Evolutionary conservation across 92 coral and sea anemone species (phyloP), one percentile per base, ranked within the genome.

Genomic region (Nematostella vectensis): DNA sequence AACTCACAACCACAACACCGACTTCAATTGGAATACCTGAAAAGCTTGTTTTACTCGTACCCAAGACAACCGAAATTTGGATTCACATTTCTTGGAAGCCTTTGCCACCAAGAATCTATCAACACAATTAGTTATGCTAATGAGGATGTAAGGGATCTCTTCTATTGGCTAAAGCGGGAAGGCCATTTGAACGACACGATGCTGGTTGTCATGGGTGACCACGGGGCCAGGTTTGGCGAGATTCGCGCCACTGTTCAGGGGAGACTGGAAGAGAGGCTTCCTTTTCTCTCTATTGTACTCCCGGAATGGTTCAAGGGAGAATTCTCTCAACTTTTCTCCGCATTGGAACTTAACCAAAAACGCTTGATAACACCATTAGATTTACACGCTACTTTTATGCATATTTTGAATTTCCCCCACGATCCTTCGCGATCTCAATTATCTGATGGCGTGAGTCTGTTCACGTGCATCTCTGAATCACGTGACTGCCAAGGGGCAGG

Each of bases 331-430:
- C 45, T 76, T n/a, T 29, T 59, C 44, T 29, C 28, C 9, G 63
- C 50, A 29, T 47, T 77, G 2, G 55, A 18, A 29, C 53, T 27
- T 10, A 77, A 71, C 26, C 70, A 74, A 8, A 61, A 64, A 1
- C 73, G 84, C 19, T 48, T 77, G 48, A 71, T 68, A 27, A 71
- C 84, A 10, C 64, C 79, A 20, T 50, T 76, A 19, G 83, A 76
- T 18, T 47, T 76, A n/a, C 76, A 76, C 50, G 83, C 83, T 2
- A 76, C 83, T 11, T 76, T 76, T 39, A 55, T 72, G 69, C 83
- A 76, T 47, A 56, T 76, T 33, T 57, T 76, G 22, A 61, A 51
- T 8, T 76, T 55, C 47, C 83, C 83, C 17, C 55, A 39, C 25
- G 48, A 55, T 56, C 77, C 78, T 2, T 55, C 78, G 25, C 50